Evolutionary conservation across 30 jellyfish, hydroid and myxozoan genomes (phyloP).

Genomic region (Hydractinia symbiolongicarpus): DNA sequence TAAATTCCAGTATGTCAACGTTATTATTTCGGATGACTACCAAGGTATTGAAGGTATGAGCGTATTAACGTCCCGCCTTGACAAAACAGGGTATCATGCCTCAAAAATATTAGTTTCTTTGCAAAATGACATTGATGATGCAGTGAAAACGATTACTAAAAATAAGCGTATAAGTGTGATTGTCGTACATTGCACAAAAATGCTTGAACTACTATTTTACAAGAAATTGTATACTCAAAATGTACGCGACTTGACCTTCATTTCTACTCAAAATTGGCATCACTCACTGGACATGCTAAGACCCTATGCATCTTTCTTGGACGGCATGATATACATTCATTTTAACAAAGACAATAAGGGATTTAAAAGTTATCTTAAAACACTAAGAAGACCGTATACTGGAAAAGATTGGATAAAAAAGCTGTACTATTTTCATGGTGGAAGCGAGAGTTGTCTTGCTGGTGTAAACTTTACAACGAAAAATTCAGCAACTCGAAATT

Average conservation of each 20-base stretch:
- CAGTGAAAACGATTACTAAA: conserved; percentile 25
- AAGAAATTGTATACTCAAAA: conserved; percentile 45
- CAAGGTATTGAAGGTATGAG: conserved; percentile 41
- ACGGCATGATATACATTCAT: conserved; percentile 70
- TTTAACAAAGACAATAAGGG: background rate
- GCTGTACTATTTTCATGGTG: conserved; percentile 12
- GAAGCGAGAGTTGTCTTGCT: background rate
- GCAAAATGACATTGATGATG: conserved; percentile 19
- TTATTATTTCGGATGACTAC: conserved; percentile 48
- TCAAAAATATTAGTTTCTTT: conserved; percentile 3
- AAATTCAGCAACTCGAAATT: too few species aligned
- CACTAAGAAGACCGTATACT: conserved; percentile 37
- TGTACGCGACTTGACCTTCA: conserved; percentile 40
- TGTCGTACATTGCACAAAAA: conserved; percentile 47
- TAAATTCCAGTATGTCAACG: conserved; percentile 53
- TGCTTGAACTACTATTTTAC: conserved; percentile 30
- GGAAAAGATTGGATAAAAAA: conserved; percentile 37
- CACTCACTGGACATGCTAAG: conserved; percentile 9
- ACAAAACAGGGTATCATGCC: conserved; percentile 14
- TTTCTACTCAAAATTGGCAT: conserved; percentile 55
- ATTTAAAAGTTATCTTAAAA: conserved; percentile 22
- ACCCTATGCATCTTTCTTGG: conserved; percentile 35
- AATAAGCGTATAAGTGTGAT: conserved; percentile 56
- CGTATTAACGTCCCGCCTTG: conserved; percentile 23
- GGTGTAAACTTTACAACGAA: background rate